Conservation (phyloP, 2,888 invertebrate genomes). For the Andrena flavipes region DNA sequence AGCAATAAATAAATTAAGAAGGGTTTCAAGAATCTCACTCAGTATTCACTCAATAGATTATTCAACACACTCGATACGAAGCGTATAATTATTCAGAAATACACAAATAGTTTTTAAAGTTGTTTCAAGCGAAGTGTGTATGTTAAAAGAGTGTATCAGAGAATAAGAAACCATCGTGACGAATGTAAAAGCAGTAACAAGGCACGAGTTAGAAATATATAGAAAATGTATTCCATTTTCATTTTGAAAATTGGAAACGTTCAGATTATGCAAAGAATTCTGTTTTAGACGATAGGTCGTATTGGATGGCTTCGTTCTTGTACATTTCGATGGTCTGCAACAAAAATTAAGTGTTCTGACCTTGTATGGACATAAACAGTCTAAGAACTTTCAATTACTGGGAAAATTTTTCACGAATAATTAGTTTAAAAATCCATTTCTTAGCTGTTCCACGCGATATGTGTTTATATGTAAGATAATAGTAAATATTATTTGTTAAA, state of each 20-base stretch:
- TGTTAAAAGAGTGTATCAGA: not conserved
- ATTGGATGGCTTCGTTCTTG: conserved; percentile 84
- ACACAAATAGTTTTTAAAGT: not conserved
- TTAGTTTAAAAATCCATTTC: not conserved
- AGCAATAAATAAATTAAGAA: not conserved
- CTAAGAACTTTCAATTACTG: not conserved
- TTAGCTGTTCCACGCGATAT: not conserved
- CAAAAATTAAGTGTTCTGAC: conserved; percentile 27
- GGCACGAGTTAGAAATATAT: not conserved
- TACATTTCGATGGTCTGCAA: conserved; percentile 85
- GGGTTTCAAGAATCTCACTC: not conserved
- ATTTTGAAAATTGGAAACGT: not conserved
- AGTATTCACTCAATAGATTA: not conserved
- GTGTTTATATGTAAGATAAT: not conserved
- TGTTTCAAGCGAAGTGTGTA: conserved; percentile 15
- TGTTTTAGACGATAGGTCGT: conserved; percentile 83
- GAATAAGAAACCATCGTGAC: not conserved
- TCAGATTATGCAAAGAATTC: conserved; percentile 84
- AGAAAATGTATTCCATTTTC: not conserved
- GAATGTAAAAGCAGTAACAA: not conserved
- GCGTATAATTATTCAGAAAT: conserved; percentile 1
- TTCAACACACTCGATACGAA: not conserved
- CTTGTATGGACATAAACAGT: too few relatives aligned
- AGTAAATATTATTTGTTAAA: not conserved
- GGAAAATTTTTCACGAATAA: too few relatives aligned